Percentiles rank a stretch among this genome's conserved stretches.
Evolutionary conservation across 2,888 invertebrate species (phyloP).

Genomic region (Sminthurinus aureus): DNA sequence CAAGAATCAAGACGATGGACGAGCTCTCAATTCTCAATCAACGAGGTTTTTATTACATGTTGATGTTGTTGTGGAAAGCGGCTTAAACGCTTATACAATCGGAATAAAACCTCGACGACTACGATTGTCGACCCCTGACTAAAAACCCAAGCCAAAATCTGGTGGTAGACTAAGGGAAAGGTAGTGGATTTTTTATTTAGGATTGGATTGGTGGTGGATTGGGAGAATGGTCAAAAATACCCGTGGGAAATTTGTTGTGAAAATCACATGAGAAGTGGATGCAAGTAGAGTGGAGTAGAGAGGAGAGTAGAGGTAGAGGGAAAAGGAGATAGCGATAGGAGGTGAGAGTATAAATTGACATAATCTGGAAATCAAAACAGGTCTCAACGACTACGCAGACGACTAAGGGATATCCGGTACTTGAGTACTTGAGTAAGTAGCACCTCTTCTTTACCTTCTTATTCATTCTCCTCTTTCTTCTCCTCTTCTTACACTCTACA

Average conservation of each 20-base stretch:
- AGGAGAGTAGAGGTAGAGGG: neutral
- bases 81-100: neutral
- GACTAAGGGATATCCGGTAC: conserved; percentile 59
- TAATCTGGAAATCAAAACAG: conserved; percentile 57
- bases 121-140: neutral
- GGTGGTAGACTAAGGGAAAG: neutral
- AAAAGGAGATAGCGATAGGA: conserved; percentile 9
- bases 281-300: conserved; percentile 25
- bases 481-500: neutral
- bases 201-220: conserved; percentile 25
- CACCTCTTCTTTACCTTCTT: conserved; percentile 14
- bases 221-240: conserved; percentile 52
- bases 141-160: neutral
- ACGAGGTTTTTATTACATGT: neutral
- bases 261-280: conserved; percentile 57
- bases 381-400: conserved; percentile 43
- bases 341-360: conserved; percentile 48
- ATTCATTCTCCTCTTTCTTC: neutral
- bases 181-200: neutral
- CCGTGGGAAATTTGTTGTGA: conserved; percentile 56
- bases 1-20: neutral
- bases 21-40: neutral
- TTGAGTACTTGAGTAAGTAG: conserved; percentile 38
- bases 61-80: neutral
- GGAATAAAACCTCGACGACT: no score